Evolutionary conservation across 1,140 invertebrate genomes (phyloP).

Genomic region (Phortica variegata): DNA sequence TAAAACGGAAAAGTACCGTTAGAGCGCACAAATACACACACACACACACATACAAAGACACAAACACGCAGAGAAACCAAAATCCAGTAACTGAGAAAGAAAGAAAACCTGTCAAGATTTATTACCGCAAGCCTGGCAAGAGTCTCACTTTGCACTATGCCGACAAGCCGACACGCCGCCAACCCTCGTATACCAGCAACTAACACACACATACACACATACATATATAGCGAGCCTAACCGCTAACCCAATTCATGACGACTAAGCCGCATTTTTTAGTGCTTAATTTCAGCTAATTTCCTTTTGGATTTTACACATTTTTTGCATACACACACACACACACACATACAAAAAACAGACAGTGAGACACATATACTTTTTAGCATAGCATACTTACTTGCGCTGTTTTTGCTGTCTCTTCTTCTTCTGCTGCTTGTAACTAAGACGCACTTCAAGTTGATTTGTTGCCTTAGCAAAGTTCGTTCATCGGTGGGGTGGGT

Average conservation of each 20-base stretch:
- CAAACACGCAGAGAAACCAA: neutral
- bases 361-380: no score
- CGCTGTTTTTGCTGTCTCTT: no score
- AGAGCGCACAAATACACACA: neutral
- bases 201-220: neutral
- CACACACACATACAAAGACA: no score
- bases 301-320: neutral
- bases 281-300: slow-evolving; percentile 13
- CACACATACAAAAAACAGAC: neutral
- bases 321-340: slow-evolving; percentile 8
- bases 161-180: slow-evolving; percentile 1
- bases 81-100: neutral
- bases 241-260: no score
- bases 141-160: no score
- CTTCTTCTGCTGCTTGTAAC: no score
- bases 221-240: slow-evolving; percentile 31
- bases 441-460: no score
- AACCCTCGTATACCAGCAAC: no score
- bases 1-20: slow-evolving; percentile 21
- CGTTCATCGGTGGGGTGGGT: no score
- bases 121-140: slow-evolving; percentile 33
- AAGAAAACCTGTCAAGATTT: slow-evolving; percentile 28
- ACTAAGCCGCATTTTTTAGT: slow-evolving; percentile 16
- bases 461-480: no score
- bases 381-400: no score